These are phyloP conservation scores for Cosmopolites sordidus DNA, from an alignment of 2,888 invertebrate genomes.

Conservation along the genomic window DNA sequence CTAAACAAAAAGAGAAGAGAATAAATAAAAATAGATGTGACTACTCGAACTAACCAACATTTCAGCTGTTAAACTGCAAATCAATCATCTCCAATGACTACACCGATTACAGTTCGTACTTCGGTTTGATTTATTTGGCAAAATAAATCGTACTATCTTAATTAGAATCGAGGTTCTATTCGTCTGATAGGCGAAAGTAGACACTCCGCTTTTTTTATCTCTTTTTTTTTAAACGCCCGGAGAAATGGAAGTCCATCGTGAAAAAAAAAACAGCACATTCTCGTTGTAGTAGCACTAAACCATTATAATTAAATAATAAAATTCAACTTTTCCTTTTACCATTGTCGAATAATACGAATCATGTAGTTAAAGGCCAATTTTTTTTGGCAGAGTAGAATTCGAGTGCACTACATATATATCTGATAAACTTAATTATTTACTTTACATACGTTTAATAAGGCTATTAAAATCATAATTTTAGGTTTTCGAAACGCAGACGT, in stretches of 20 bases:
- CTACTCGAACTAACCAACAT: too few species aligned
- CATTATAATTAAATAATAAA: conserved; percentile 1
- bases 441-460: too few species aligned
- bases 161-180: conserved; percentile 9
- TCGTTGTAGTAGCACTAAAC: background rate
- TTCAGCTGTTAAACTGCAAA: too few species aligned
- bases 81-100: too few species aligned
- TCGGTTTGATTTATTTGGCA: background rate
- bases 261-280: background rate
- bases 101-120: too few species aligned
- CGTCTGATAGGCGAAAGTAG: conserved; percentile 13
- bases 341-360: background rate
- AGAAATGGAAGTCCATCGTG: background rate
- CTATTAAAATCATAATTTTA: too few species aligned
- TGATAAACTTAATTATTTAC: too few species aligned
- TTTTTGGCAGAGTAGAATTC: background rate
- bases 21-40: too few species aligned
- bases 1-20: too few species aligned
- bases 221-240: background rate
- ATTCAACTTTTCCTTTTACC: background rate
- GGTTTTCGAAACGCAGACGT: too few species aligned
- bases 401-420: too few species aligned
- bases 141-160: conserved; percentile 11
- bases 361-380: background rate
- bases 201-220: conserved; percentile 10